Evolutionary conservation across 30 jellyfish, hydroid and myxozoan genomes (phyloP).

Genomic region (Nemopilema nomurai): DNA sequence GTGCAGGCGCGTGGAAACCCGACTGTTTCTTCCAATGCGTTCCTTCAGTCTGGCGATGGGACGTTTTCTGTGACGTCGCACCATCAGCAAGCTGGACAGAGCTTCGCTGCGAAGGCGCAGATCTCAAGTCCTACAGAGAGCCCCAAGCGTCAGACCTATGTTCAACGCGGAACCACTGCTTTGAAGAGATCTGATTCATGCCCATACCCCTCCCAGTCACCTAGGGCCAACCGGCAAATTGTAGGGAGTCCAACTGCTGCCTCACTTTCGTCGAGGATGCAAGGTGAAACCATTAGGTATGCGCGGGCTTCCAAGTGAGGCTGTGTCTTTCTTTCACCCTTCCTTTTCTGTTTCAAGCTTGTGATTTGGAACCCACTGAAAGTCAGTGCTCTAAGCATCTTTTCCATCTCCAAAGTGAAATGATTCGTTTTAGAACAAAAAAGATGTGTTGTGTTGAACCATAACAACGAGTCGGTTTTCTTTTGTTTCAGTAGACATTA

Average conservation of each 20-base stretch:
- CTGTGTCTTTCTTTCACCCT: too few relatives aligned
- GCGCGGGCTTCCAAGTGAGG: too few relatives aligned
- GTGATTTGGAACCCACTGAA: too few relatives aligned
- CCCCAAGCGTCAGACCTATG: slow-evolving; percentile 17
- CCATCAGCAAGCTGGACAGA: slow-evolving; percentile 4
- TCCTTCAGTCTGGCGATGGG: slow-evolving; percentile 10
- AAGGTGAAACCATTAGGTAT: slow-evolving; percentile 1
- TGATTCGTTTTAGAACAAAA: too few relatives aligned
- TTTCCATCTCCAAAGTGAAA: too few relatives aligned
- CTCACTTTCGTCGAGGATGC: slow-evolving; percentile 24
- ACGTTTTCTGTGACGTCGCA: slow-evolving; percentile 3
- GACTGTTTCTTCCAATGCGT: neutral
- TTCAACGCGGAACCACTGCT: slow-evolving; percentile 13
- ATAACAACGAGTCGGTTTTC: too few relatives aligned
- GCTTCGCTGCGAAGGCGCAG: slow-evolving; percentile 7
- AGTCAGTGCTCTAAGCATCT: too few relatives aligned
- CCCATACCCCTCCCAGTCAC: slow-evolving; percentile 76
- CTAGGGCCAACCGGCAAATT: slow-evolving; percentile 38
- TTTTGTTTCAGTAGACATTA: too few relatives aligned
- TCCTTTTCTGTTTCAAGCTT: too few relatives aligned
- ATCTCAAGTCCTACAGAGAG: neutral
- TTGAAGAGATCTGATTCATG: slow-evolving; percentile 65
- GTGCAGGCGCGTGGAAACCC: slow-evolving; percentile 7
- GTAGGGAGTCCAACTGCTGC: slow-evolving; percentile 8
- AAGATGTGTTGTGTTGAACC: too few relatives aligned